Base-by-base conservation (phyloP, 92 coral and sea anemone species). In the Actinostola sp. region DNA sequence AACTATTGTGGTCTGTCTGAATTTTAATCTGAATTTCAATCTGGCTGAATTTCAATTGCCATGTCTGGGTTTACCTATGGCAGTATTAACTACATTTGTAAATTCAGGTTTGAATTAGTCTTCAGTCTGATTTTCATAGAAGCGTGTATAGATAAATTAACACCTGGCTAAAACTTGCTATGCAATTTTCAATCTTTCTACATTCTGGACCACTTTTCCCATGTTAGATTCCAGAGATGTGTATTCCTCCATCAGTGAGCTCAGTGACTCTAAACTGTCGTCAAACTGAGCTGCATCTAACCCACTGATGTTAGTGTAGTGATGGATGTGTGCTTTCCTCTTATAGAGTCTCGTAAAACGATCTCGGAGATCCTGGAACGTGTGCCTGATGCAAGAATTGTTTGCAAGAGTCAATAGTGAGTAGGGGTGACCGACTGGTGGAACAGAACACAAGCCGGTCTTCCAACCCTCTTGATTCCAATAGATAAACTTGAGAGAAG, bases 401-500 rank as follows among this genome's bases (percentile, higher is more conserved):
- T 95, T 95, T 25, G 97, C 95, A 4, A 95, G 88, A 0, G 99
- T 63, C 29, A 95, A 58, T 16, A 95, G 90, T 1, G 99, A 91
- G 59, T 95, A 95, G 0, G 99, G 99, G 33, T 95, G 92, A 1
- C 94, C 94, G 2, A 95, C 99, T 13, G 99, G 99, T 0, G 99
- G 85, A 0, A 95, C 92, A 1, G 99, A 91, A 58, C 97, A 95
- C 63, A 95, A 52, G 0, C 99, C 99, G 14, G 97, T 95, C 51
- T 95, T 95, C 99, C 99, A 95, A 13, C 99, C 99, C 39, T 93
- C 98, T 45, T 89, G 97, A 67, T 95, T 95, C 99, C 99, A 95
- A 69, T 95, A 91, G 36, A 95, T 95, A 38, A 95, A 95, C 46
- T 89, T 87, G 31, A 95, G 45, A 15, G 89, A 88, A 0, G 99